These are phyloP conservation scores for Cheilosia pagana DNA, from an alignment of 2,888 invertebrate genomes.

Conservation along the genomic window DNA sequence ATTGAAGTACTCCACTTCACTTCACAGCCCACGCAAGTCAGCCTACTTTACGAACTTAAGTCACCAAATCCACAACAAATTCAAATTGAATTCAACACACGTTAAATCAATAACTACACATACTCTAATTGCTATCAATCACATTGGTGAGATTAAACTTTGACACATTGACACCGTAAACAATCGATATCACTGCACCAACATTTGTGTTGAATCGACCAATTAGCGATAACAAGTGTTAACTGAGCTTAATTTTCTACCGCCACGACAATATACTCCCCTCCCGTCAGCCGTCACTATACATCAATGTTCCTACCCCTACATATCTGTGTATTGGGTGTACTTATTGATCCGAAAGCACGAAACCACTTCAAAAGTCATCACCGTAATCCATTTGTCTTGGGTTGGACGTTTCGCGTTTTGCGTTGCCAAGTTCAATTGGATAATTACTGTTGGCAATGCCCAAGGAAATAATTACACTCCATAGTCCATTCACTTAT, in stretches of 20 bases:
- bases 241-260: background rate
- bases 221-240: constrained; percentile 7
- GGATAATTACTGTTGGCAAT: background rate
- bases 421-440: background rate
- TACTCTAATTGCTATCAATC: background rate
- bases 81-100: background rate
- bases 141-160: background rate
- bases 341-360: background rate
- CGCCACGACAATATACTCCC: background rate
- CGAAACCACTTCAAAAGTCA: background rate
- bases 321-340: background rate
- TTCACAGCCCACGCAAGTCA: background rate
- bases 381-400: background rate
- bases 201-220: background rate
- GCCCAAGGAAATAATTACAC: background rate
- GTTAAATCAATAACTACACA: too few relatives aligned
- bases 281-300: background rate
- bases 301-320: background rate
- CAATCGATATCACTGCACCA: background rate
- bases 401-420: background rate
- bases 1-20: background rate
- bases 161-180: constrained; percentile 4
- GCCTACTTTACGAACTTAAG: background rate
- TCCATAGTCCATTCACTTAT: background rate
- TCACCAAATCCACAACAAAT: background rate